phyloP scores from a whole-genome alignment of 1,140 invertebrate genomes.

The Galendromus occidentalis region DNA sequence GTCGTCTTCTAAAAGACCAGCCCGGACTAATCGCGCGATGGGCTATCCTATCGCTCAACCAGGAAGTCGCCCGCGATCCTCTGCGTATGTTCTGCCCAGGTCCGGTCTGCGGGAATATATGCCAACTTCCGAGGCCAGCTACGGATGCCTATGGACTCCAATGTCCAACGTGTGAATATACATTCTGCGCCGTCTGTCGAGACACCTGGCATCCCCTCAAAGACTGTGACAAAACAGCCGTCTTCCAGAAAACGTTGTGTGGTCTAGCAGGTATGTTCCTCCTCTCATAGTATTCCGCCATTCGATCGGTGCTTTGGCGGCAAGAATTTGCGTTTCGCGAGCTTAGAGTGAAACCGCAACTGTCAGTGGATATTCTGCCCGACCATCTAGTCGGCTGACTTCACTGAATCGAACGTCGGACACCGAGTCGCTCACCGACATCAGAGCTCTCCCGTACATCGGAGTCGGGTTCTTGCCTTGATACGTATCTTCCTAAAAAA shows the following conservation, averaged over 20 bases:
- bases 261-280: background rate
- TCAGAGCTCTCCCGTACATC: no score
- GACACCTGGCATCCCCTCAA: conserved; percentile 5
- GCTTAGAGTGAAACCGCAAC: no score
- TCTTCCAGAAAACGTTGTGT: background rate
- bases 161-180: conserved; percentile 7
- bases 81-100: conserved; percentile 4
- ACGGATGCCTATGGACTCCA: background rate
- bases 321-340: no score
- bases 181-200: conserved; percentile 1
- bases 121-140: background rate
- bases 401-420: no score
- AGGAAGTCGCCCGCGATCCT: background rate
- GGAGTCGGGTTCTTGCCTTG: no score
- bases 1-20: background rate
- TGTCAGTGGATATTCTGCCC: no score
- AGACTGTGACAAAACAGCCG: background rate
- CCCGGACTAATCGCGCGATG: background rate
- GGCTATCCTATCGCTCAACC: background rate
- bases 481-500: no score
- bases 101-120: background rate
- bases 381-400: no score
- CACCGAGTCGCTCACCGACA: no score
- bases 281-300: no score
- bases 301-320: no score